Base-by-base conservation (phyloP, 2,888 invertebrate genomes). In the Epicampocera succincta region DNA sequence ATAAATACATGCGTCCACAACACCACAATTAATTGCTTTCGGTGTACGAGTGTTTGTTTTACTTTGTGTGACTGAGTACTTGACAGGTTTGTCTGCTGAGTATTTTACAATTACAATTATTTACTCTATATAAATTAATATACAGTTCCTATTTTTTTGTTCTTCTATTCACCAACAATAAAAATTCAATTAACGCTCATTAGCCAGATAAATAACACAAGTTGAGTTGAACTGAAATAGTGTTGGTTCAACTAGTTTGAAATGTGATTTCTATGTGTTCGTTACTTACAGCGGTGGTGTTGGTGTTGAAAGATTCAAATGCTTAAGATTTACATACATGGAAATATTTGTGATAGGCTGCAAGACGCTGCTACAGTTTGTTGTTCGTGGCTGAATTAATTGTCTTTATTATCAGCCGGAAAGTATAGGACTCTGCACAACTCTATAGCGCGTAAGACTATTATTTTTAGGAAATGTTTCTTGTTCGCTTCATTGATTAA, bases 111-210 rank as follows among this genome's bases (percentile, higher is more conserved):
- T 66, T 60, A 15, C 58, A 60, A 60, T 66, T 66, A 42, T 65
- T 4, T 38, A 58, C 48, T 58, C 50, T 44, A 48, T 13, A 52
- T 68, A 61, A 50, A 44, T 21, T 58, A 48, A 11, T 46, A 19
- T 44, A 13, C 29, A 29, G 21, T 29, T 58, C n/a, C n/a, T n/a
- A n/a, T n/a, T n/a, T n/a, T 42, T 50, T 4, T 21, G 44, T 33
- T 44, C 21, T 48, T n/a, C 29, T 71, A 44, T 50, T 42, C 44
- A 4, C 33, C 56, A 72, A 38, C 66, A 82, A 82, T 82, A 82
- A 74, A 78, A 74, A 48, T 77, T 71, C 77, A 82, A 82, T 82
- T 82, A 78, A 74, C 66, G 75, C 80, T 81, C 69, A 11, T 40
- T 66, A 21, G 46, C 50, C 60, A 65, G 50, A 54, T 61, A 63